A percentile compares a stretch with the other conserved stretches of the same genome.
Conservation (phyloP, 2,888 invertebrate genomes). For the Eupsilia transversa region DNA sequence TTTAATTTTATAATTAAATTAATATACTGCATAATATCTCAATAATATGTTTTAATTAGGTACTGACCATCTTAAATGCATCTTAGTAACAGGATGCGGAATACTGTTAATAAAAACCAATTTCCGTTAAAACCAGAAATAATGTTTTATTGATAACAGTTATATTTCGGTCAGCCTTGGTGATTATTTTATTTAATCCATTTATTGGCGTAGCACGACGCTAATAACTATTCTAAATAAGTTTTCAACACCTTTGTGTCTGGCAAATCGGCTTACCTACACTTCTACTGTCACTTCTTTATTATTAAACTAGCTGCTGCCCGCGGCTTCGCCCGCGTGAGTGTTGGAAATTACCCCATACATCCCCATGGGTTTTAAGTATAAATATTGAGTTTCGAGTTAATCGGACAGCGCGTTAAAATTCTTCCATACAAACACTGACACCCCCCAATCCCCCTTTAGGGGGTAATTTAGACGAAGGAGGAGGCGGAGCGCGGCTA, state of each 20-base stretch:
- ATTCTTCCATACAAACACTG: too few relatives aligned
- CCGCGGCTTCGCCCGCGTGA: too few relatives aligned
- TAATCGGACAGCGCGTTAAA: too few relatives aligned
- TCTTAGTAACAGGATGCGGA: conserved; percentile 60
- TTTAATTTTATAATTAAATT: conserved; percentile 22
- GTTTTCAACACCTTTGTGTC: conserved; percentile 43
- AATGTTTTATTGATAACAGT: conserved; percentile 49
- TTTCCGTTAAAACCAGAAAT: conserved; percentile 69
- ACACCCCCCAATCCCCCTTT: too few relatives aligned
- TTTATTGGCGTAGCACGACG: conserved; percentile 38
- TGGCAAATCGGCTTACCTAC: conserved; percentile 55
- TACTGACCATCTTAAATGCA: conserved; percentile 48
- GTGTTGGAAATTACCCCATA: too few relatives aligned
- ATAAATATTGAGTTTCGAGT: too few relatives aligned
- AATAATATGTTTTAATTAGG: conserved; percentile 50
- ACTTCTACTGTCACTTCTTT: conserved; percentile 30
- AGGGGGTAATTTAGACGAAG: too few relatives aligned
- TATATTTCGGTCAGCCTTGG: conserved; percentile 56
- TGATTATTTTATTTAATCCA: conserved; percentile 52
- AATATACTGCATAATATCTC: conserved; percentile 3
- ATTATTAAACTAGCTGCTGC: too few relatives aligned
- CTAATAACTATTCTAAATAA: conserved; percentile 51
- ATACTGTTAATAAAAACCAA: conserved; percentile 58
- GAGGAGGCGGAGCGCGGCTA: too few relatives aligned
- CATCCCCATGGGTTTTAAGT: too few relatives aligned